Conservation (phyloP, 2,113 vertebrate species). For the Porphyrio hochstetteri region DNA sequence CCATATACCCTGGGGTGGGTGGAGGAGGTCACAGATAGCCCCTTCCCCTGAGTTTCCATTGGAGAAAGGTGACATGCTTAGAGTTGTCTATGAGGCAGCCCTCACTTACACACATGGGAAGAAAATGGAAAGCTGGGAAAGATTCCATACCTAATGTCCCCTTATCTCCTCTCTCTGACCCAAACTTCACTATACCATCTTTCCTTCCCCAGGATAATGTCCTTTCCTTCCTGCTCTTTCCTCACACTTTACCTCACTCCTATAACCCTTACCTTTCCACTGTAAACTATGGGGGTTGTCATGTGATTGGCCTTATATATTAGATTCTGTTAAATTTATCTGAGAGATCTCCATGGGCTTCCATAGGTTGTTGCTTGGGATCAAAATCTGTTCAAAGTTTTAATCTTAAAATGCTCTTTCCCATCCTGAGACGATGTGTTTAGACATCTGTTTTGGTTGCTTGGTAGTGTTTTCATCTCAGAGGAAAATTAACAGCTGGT, state of each 20-base stretch:
- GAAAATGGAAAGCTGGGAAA: neutral
- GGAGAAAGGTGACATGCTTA: neutral
- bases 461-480: neutral
- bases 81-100: neutral
- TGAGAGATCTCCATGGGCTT: neutral
- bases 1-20: neutral
- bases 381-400: neutral
- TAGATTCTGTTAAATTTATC: neutral
- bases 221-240: neutral
- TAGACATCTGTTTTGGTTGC: neutral
- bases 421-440: neutral
- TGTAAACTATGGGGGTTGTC: neutral
- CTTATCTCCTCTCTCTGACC: neutral
- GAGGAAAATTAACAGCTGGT: slow-evolving; percentile 24
- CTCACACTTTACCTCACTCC: neutral
- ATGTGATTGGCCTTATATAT: neutral
- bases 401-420: neutral
- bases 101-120: neutral
- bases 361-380: neutral
- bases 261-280: neutral
- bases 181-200: neutral
- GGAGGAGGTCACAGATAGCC: neutral
- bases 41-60: neutral
- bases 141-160: neutral
- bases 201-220: neutral